These are phyloP conservation scores for Trypoxylus dichotomus DNA, from an alignment of 1,140 invertebrate species.

Conservation along the genomic window DNA sequence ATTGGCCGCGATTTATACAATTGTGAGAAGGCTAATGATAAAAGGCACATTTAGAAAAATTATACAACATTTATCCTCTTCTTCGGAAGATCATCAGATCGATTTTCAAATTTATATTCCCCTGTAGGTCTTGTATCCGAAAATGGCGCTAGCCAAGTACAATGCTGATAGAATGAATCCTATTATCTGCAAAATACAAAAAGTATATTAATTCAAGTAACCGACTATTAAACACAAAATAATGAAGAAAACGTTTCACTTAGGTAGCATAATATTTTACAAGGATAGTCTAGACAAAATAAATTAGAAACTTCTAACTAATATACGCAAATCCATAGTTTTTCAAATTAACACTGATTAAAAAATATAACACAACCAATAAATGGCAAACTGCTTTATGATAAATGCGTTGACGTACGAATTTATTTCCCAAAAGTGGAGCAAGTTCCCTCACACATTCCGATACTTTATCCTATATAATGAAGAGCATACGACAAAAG, in stretches of 20 bases:
- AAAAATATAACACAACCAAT: no score
- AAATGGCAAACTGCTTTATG: no score
- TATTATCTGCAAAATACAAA: conserved; percentile 2
- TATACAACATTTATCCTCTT: background rate
- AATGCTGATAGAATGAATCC: background rate
- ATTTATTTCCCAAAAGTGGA: no score
- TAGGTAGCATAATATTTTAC: background rate
- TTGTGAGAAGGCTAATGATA: background rate
- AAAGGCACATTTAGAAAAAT: conserved; percentile 1
- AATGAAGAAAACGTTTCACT: background rate
- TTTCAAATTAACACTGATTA: no score
- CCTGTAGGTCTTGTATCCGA: background rate
- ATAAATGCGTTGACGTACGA: no score
- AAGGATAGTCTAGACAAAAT: no score
- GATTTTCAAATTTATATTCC: background rate
- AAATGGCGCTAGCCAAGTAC: background rate
- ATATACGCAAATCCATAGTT: no score
- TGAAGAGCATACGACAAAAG: no score
- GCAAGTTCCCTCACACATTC: no score
- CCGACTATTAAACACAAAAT: background rate
- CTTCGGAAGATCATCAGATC: background rate
- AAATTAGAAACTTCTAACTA: no score
- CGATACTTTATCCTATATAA: no score
- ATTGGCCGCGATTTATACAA: conserved; percentile 6
- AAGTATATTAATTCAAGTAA: no score